Percentiles rank a stretch among this genome's conserved stretches.
phyloP scores from a whole-genome alignment of 2,113 vertebrate genomes.

The Reinhardtius hippoglossoides region DNA sequence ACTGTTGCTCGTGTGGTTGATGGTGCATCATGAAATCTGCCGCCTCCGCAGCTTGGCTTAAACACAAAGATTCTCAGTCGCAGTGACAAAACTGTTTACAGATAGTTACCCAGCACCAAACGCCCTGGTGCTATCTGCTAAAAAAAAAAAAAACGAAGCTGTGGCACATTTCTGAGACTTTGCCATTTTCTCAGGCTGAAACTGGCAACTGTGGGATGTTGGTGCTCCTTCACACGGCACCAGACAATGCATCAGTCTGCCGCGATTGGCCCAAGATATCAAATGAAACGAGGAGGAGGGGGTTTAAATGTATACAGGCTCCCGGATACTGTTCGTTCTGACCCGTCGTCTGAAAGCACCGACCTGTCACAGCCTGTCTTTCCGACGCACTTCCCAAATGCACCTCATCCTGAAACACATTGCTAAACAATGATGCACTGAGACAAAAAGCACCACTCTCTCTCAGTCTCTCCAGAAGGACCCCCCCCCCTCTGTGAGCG shows the following conservation, averaged over 20 bases:
- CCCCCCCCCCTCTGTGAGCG: neutral
- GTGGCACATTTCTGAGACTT: conserved; percentile 22
- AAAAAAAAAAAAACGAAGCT: conserved; percentile 37
- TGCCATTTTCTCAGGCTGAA: conserved; percentile 39
- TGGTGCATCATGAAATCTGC: conserved; percentile 59
- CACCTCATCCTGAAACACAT: conserved; percentile 28
- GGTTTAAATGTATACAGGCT: neutral
- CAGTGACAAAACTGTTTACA: conserved; percentile 67
- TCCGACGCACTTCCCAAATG: conserved; percentile 33
- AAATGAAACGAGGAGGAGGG: conserved; percentile 10
- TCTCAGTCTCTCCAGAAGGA: neutral
- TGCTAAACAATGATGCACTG: conserved; percentile 28
- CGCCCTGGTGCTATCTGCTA: conserved; percentile 55
- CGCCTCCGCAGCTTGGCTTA: conserved; percentile 58
- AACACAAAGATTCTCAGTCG: conserved; percentile 63
- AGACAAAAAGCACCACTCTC: conserved; percentile 28
- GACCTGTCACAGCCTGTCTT: conserved; percentile 31
- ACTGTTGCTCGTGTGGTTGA: conserved; percentile 50
- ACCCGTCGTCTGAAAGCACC: conserved; percentile 23
- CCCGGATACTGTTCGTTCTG: conserved; percentile 21
- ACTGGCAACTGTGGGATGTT: conserved; percentile 13
- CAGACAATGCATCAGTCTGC: conserved; percentile 23
- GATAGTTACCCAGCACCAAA: conserved; percentile 18
- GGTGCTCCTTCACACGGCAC: conserved; percentile 7
- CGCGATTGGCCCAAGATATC: conserved; percentile 4